These are phyloP conservation scores for Sebastes taczanowskii DNA, from an alignment of 2,797 vertebrate species.

Conservation along the genomic window DNA sequence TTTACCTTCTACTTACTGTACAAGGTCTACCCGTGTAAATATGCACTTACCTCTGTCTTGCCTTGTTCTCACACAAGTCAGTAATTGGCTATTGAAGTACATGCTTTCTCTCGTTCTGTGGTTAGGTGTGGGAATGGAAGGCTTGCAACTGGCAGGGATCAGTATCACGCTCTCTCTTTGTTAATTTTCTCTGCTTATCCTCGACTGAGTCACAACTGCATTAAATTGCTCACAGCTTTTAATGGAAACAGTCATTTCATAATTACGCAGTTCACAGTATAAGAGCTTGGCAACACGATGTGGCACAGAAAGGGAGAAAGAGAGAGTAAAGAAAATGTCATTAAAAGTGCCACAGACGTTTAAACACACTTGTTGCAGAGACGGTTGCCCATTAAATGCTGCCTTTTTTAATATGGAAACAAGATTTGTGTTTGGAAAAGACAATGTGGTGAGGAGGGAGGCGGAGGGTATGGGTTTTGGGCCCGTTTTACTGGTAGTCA, in stretches of 20 bases:
- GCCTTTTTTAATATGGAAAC: conserved; percentile 81
- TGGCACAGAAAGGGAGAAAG: conserved; percentile 50
- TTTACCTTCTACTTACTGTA: conserved; percentile 60
- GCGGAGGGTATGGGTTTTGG: conserved; percentile 40
- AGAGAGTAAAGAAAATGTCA: conserved; percentile 67
- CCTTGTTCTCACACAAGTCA: conserved; percentile 54
- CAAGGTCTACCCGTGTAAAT: conserved; percentile 57
- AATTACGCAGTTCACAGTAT: conserved; percentile 77
- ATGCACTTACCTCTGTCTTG: conserved; percentile 38
- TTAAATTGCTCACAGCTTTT: conserved; percentile 78
- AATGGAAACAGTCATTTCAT: conserved; percentile 82
- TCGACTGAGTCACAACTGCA: conserved; percentile 60
- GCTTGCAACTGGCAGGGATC: conserved; percentile 51
- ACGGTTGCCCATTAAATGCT: conserved; percentile 75
- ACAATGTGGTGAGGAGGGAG: conserved; percentile 45
- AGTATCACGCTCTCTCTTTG: conserved; percentile 54
- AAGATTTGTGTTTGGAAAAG: conserved; percentile 72
- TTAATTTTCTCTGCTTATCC: conserved; percentile 61
- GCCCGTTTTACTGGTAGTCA: conserved; percentile 72
- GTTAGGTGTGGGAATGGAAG: conserved; percentile 59
- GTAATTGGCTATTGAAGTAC: conserved; percentile 67
- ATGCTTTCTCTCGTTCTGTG: conserved; percentile 69
- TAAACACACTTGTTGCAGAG: conserved; percentile 77
- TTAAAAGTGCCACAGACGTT: conserved; percentile 82
- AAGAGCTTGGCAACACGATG: conserved; percentile 60